Evolutionary conservation across 2,113 vertebrate genomes (phyloP).

Genomic region (Atrichornis clamosus): DNA sequence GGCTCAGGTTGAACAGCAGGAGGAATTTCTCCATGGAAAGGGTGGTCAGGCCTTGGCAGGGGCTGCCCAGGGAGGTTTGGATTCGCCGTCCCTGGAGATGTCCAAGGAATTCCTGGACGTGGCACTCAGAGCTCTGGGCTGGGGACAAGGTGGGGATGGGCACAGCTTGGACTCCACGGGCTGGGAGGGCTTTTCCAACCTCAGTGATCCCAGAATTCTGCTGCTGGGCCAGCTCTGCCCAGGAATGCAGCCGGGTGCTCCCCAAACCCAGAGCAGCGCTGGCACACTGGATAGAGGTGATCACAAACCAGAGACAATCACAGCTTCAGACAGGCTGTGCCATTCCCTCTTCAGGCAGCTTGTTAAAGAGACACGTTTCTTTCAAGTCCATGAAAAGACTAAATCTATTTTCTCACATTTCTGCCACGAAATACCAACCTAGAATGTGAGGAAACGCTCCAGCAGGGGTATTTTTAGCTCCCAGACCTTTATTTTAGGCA

Average conservation of each 20-base stretch:
- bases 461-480: not conserved
- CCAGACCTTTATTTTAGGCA: not conserved
- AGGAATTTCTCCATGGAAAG: not conserved
- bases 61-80: not conserved
- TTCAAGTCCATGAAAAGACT: not conserved
- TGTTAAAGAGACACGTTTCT: not conserved
- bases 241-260: not conserved
- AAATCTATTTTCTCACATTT: not conserved
- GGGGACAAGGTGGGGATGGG: not conserved
- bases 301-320: not conserved
- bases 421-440: not conserved
- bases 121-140: not conserved
- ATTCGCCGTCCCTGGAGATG: not conserved
- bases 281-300: rapidly evolving
- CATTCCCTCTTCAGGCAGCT: not conserved
- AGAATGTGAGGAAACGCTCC: not conserved
- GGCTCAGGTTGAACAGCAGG: not conserved
- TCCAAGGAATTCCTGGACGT: not conserved
- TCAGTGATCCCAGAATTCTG: not conserved
- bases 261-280: not conserved
- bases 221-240: not conserved
- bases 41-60: not conserved
- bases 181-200: rapidly evolving
- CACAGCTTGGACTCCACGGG: not conserved
- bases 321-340: rapidly evolving